Base-by-base conservation (phyloP, 2,888 invertebrate species). In the Aethes cnicana region DNA sequence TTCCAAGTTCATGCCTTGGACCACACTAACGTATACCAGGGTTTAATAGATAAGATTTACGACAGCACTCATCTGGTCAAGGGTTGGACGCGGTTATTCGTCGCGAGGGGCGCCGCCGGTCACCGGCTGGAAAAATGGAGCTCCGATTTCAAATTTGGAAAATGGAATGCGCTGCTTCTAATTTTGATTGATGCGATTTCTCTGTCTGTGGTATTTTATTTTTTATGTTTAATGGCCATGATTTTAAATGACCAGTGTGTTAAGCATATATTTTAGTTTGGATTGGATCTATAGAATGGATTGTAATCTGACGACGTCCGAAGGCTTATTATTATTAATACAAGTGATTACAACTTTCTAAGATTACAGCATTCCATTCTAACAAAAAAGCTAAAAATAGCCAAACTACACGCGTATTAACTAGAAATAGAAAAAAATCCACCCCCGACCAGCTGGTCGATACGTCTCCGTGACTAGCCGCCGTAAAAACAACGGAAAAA, bases 21-120 rank as follows among this genome's bases (percentile, higher is more conserved):
- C 42, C 49, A 33, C 42, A 18, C 43, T 36, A 43, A 33, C 43
- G 48, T 18, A 57, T 55, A 57, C 49, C 64, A 71, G 79, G 49
- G 77, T 81, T 80, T 78, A 81, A 81, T 81, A 75, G 78, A 71
- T 68, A 72, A 79, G 83, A 84, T 84, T 84, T 83, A 84, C 72
- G 79, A 53, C 56, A 64, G 66, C 68, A 71, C 78, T 84, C 83
- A 84, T 82, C 84, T 81, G 83, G 81, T 69, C 77, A 78, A 74
- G 79, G 83, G 81, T 69, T 68, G 66, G 56, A 57, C 63, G 67
- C 59, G 67, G 74, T 77, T 73, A 81, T 81, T 80, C 81, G 82
- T 78, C 69, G 76, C 42, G 35, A 43, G 43, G 49, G 36, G 17
- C 20, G 26, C 12, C 9, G 32, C 25, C 28, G 12, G 35, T 16